These are phyloP conservation scores for Chymomyza procnemis DNA, from an alignment of 2,888 invertebrate genomes.

Conservation along the genomic window DNA sequence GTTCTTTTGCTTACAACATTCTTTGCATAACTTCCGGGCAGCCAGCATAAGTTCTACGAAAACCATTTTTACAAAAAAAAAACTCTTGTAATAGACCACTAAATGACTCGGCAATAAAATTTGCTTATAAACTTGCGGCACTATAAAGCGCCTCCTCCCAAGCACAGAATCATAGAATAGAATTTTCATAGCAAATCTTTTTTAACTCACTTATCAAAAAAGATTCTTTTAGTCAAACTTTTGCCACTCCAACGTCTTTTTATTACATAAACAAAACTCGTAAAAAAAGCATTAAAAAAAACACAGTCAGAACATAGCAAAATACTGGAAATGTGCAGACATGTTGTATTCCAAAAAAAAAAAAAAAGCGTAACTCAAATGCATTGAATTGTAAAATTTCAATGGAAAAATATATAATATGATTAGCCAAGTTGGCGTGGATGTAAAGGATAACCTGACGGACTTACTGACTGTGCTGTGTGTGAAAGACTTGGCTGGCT, in stretches of 20 bases:
- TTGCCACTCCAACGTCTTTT: neutral
- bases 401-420: conserved; percentile 47
- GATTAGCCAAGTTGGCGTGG: conserved; percentile 44
- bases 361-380: conserved; percentile 20
- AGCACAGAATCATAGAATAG: neutral
- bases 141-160: neutral
- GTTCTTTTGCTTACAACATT: neutral
- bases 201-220: neutral
- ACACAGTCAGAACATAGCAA: neutral
- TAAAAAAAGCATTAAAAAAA: neutral
- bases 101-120: neutral
- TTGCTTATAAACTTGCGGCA: neutral
- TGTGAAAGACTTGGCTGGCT: conserved; percentile 9
- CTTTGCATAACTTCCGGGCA: neutral
- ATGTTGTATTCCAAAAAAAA: neutral
- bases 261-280: neutral
- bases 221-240: neutral
- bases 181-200: neutral
- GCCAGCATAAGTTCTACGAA: neutral
- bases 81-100: neutral
- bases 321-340: neutral
- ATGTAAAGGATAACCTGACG: neutral
- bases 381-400: conserved; percentile 55
- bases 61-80: neutral
- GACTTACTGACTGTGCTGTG: neutral